phyloP scores from a whole-genome alignment of 2,797 vertebrate species.

The Cyprinodon diabolis region DNA sequence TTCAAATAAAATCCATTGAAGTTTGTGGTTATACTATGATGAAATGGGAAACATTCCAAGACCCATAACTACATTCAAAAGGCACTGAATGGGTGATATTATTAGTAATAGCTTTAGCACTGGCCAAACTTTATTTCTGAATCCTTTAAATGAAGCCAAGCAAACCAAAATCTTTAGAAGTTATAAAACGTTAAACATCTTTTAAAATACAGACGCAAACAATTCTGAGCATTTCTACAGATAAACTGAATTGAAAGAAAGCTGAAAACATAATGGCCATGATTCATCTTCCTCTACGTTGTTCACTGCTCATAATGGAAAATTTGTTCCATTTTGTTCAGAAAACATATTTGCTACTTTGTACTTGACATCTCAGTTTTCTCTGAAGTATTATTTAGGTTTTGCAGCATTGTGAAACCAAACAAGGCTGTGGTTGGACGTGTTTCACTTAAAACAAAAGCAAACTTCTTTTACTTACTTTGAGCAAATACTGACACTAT shows the following conservation, averaged over 20 bases:
- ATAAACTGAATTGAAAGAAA: slow-evolving; percentile 46
- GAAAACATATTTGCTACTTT: slow-evolving; percentile 41
- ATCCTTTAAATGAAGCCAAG: slow-evolving; percentile 48
- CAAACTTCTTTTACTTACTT: slow-evolving; percentile 43
- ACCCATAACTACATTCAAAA: background rate
- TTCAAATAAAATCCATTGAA: background rate
- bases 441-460: slow-evolving; percentile 44
- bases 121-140: slow-evolving; percentile 53
- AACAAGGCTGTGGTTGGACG: slow-evolving; percentile 44
- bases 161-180: slow-evolving; percentile 49
- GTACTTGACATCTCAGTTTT: slow-evolving; percentile 31
- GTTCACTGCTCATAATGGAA: slow-evolving; percentile 40
- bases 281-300: slow-evolving; percentile 29
- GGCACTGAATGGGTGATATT: slow-evolving; percentile 9
- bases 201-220: slow-evolving; percentile 44
- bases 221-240: slow-evolving; percentile 33
- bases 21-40: background rate
- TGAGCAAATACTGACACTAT: slow-evolving; percentile 52
- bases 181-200: slow-evolving; percentile 58
- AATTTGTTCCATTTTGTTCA: slow-evolving; percentile 40
- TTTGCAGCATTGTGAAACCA: slow-evolving; percentile 18
- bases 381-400: slow-evolving; percentile 35
- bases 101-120: slow-evolving; percentile 27
- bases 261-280: slow-evolving; percentile 21
- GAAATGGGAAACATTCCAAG: background rate